Evolutionary conservation across 2,797 vertebrate genomes (phyloP), one percentile per base, ranked within the genome.

Genomic region (Miichthys miiuy): DNA sequence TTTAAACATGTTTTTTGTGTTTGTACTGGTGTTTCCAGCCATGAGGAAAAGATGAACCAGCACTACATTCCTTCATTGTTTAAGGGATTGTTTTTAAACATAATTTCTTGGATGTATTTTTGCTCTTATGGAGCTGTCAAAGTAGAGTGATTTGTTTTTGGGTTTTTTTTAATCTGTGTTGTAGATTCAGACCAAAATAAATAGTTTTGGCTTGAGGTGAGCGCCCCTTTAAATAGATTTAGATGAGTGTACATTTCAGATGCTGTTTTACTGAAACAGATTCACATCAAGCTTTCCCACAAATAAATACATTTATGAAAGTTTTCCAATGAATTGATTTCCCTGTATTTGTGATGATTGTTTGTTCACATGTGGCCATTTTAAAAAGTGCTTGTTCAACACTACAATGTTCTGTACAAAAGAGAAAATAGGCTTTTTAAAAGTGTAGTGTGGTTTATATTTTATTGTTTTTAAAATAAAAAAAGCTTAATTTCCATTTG

Each of bases 41-140:
- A 70, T 70, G 13, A 60, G 50, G 44, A 70, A 80, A 73, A 81
- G 56, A 78, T 42, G 23, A 90, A 87, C 80, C 86, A 84, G 86
- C 88, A 86, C 84, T 92, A 93, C 93, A 94, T 95, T 95, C 93
- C 93, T 87, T 70, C 46, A n/a, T 76, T 81, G 51, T 84, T 25
- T 14, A 85, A 77, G 72, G 67, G 44, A 84, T 84, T 72, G 42
- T 84, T 88, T 87, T 61, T 52, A 58, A 60, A 20, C 16, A 44
- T 67, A 55, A 73, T 80, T 81, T 58, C 52, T 84, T 90, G 73
- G 70, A 69, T 82, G 63, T 77, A 50, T 70, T 84, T 38, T 86
- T 77, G 60, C 66, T 85, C 58, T 84, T 61, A 85, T 60, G 68
- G 82, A 85, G 67, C 61, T 46, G 1, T 75, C 16, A 23, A 58